Conservation (phyloP, 1,140 invertebrate species). For the Magallana ariakensis region DNA sequence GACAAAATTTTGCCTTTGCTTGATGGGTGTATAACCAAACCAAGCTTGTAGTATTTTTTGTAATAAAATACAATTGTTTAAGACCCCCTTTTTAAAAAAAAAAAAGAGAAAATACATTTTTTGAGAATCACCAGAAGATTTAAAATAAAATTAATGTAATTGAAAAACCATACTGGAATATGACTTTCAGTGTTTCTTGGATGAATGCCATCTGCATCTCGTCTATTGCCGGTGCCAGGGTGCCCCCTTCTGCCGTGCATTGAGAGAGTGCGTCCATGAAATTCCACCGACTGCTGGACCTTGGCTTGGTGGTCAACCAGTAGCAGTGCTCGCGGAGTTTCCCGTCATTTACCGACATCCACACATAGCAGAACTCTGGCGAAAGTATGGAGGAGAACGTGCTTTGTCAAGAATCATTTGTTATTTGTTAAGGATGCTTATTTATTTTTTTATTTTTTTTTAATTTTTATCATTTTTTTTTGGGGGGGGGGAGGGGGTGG, state of each 20-base stretch:
- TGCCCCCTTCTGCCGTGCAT: not conserved
- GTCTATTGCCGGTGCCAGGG: constrained; percentile 3
- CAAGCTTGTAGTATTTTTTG: too few relatives aligned
- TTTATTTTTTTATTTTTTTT: too few relatives aligned
- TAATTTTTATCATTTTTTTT: not conserved
- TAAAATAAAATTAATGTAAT: too few relatives aligned
- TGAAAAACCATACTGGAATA: not conserved
- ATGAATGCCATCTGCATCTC: not conserved
- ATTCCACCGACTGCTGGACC: not conserved
- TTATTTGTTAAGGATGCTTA: not conserved
- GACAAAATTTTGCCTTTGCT: too few relatives aligned
- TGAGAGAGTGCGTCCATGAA: not conserved
- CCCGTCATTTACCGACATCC: not conserved
- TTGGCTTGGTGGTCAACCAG: not conserved
- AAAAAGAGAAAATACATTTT: too few relatives aligned
- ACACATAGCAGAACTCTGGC: not conserved
- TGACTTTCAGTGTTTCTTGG: not conserved
- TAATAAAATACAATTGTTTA: too few relatives aligned
- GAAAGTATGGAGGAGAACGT: not conserved
- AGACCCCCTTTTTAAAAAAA: too few relatives aligned
- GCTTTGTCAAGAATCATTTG: not conserved
- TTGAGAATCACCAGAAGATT: too few relatives aligned
- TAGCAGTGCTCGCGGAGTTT: not conserved
- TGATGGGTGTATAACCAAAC: too few relatives aligned
- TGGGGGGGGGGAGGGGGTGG: not conserved